Evolutionary conservation across 1,140 invertebrate species (phyloP).

Genomic region (Ganaspis sp.): DNA sequence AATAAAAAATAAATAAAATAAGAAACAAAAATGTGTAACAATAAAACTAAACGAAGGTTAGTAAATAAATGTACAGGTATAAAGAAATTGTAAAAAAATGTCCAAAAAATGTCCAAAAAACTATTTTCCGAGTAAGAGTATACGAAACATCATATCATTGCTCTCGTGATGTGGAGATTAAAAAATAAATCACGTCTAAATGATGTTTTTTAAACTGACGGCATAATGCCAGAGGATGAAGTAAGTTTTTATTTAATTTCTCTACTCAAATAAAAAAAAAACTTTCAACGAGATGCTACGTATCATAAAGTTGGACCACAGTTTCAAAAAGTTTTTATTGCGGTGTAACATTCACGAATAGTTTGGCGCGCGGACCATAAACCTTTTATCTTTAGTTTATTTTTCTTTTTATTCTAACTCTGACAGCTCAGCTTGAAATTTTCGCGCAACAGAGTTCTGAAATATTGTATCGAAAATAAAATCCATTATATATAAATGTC

Average conservation of each 20-base stretch:
- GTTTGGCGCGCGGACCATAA: conserved; percentile 55
- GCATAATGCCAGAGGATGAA: background rate
- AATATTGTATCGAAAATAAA: too few species aligned
- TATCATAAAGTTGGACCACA: conserved; percentile 60
- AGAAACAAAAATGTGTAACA: too few species aligned
- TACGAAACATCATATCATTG: background rate
- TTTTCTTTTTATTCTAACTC: conserved; percentile 22
- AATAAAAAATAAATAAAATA: too few species aligned
- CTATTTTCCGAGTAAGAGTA: background rate
- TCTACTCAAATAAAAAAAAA: background rate
- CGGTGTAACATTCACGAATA: conserved; percentile 56
- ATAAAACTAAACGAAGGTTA: too few species aligned
- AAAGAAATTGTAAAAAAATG: too few species aligned
- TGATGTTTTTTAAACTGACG: background rate
- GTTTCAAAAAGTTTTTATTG: conserved; percentile 60
- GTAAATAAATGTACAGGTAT: too few species aligned
- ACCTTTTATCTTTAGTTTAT: conserved; percentile 43
- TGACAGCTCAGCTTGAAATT: background rate
- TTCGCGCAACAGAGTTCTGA: background rate
- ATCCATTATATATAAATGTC: too few species aligned
- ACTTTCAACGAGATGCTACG: conserved; percentile 36
- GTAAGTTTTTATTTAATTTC: conserved; percentile 7
- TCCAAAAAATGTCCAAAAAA: background rate
- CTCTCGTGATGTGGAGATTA: background rate
- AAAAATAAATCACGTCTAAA: background rate